Evolutionary conservation across 2,113 vertebrate species (phyloP), one percentile per base, ranked within the genome.

Genomic region (Physeter macrocephalus): DNA sequence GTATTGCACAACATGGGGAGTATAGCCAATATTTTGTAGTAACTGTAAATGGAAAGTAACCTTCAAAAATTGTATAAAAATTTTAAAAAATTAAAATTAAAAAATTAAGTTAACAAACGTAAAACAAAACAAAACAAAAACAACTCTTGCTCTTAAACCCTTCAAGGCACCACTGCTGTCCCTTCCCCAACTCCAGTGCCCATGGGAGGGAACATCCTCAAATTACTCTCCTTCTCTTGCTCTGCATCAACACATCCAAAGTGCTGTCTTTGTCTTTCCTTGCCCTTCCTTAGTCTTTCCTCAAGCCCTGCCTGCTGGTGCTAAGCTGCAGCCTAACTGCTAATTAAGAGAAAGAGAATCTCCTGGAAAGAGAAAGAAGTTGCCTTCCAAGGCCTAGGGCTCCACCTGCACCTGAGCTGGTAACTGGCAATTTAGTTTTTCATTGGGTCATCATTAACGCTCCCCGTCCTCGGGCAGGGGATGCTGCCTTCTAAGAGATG

Each of bases 311-410:
- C n/a, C 81, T 95, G 61, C 34, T 6, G 21, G 57, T 27, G n/a
- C 31, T 78, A 31, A 67, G 34, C 66, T 36, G 52, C 34, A 67
- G 93, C 41, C 21, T 59, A 46, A 89, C 43, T 57, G 52, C 77
- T 86, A 74, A 94, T 80, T 81, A 94, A 89, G 39, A 92, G 87
- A 36, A 85, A 92, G 62, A 81, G 71, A 87, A 90, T 46, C 31
- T 29, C 43, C 67, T 49, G 49, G 21, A 39, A 71, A 75, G 91
- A 88, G 66, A 78, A 93, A 18, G 43, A 36, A 62, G 54, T 77
- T 67, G 8, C 54, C 54, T 85, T 66, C 64, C 6, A 18, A 87
- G 74, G 62, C 54, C 43, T 8, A 9, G 27, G 61, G 61, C 61
- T 66, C 25, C 49, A 4, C 36, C 59, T 54, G 27, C 12, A 23